These are phyloP conservation scores for Agonopterix arenella DNA, from an alignment of 2,888 invertebrate genomes.

Conservation along the genomic window DNA sequence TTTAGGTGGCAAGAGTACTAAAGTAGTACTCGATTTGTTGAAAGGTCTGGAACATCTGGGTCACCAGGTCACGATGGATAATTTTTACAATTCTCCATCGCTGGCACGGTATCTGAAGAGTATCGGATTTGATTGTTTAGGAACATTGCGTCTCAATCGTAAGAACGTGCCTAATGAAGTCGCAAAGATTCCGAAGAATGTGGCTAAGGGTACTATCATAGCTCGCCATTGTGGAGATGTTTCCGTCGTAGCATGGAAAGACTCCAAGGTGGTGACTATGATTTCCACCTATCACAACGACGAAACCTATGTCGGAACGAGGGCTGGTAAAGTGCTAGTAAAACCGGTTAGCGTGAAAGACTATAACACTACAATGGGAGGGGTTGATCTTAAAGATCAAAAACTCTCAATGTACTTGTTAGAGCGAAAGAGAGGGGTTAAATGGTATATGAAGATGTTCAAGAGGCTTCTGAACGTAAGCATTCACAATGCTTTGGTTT, in stretches of 20 bases:
- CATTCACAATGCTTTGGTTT: too few relatives aligned
- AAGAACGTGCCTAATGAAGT: too few relatives aligned
- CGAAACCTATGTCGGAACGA: not conserved
- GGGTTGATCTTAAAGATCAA: not conserved
- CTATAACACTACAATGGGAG: too few relatives aligned
- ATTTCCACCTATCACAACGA: conserved; percentile 8
- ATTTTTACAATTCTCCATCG: conserved; percentile 21
- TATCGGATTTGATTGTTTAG: conserved; percentile 12
- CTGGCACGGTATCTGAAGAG: conserved; percentile 19
- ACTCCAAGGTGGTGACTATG: conserved; percentile 6
- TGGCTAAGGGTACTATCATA: conserved; percentile 1
- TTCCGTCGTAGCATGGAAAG: conserved; percentile 6
- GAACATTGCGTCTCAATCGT: too few relatives aligned
- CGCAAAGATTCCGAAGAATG: too few relatives aligned
- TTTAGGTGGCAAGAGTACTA: conserved; percentile 15
- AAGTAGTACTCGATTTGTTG: conserved; percentile 11
- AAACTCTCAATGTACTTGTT: too few relatives aligned
- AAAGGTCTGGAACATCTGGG: conserved; percentile 19
- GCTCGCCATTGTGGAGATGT: conserved; percentile 7
- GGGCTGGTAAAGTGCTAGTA: conserved; percentile 1
- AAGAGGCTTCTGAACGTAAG: too few relatives aligned
- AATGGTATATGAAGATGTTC: not conserved
- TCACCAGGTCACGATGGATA: conserved; percentile 22
- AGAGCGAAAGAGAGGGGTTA: conserved; percentile 3
- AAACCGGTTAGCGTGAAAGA: conserved; percentile 12